Conservation (phyloP, 1,140 invertebrate genomes). For the Heliconius nattereri region DNA sequence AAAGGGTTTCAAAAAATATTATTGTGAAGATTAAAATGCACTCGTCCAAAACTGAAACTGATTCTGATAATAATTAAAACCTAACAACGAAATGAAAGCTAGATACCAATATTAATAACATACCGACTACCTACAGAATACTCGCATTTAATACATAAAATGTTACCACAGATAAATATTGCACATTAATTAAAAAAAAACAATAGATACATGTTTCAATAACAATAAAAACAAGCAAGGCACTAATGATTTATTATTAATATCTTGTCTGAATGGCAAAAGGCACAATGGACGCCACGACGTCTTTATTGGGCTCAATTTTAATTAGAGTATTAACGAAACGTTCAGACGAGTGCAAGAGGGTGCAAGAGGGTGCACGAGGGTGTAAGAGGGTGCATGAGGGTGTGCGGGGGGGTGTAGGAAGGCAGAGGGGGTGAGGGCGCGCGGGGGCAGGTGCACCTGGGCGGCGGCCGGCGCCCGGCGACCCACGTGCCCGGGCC, state of each 20-base stretch:
- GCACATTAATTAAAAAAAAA: background rate
- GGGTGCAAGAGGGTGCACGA: constrained; percentile 38
- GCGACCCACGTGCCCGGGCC: constrained; percentile 68
- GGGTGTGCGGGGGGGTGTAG: constrained; percentile 37
- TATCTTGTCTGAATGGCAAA: constrained; percentile 10
- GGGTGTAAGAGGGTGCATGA: constrained; percentile 46
- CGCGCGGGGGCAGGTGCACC: constrained; percentile 62
- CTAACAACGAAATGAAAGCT: background rate
- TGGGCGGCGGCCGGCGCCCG: constrained; percentile 68
- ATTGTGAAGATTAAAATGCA: background rate
- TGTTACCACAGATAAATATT: background rate
- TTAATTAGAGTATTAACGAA: constrained; percentile 45
- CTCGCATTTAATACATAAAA: background rate
- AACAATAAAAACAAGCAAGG: constrained; percentile 4
- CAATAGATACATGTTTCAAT: background rate
- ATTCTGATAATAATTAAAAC: background rate
- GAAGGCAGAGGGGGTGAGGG: constrained; percentile 33
- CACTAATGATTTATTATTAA: constrained; percentile 19
- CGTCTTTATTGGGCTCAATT: constrained; percentile 37
- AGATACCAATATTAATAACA: too few species aligned
- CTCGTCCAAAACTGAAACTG: background rate
- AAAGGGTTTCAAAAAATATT: background rate
- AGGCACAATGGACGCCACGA: constrained; percentile 23
- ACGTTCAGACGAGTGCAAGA: constrained; percentile 36
- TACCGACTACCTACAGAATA: background rate